Conservation (phyloP, 2,888 invertebrate genomes). For the Mythimna lalbum region DNA sequence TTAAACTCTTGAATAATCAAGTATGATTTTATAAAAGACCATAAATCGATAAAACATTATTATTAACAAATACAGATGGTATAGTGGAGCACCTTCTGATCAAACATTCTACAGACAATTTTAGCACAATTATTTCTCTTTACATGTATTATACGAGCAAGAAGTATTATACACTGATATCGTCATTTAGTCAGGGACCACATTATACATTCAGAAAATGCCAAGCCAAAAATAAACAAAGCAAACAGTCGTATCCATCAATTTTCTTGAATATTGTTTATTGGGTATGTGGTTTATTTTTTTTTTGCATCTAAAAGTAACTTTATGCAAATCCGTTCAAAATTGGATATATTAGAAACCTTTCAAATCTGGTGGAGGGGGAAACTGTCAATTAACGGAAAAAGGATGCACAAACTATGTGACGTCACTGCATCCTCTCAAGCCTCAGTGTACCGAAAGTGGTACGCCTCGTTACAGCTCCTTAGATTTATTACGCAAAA, state of each 20-base stretch:
- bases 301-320: no score
- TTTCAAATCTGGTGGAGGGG: no score
- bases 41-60: slow-evolving; percentile 14
- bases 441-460: no score
- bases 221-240: background rate
- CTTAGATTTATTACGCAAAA: no score
- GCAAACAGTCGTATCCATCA: background rate
- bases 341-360: no score
- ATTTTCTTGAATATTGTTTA: background rate
- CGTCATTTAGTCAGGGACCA: background rate
- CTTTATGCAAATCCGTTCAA: no score
- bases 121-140: slow-evolving; percentile 8
- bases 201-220: background rate
- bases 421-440: no score
- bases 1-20: slow-evolving; percentile 32
- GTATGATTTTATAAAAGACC: slow-evolving; percentile 26
- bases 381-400: no score
- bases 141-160: background rate
- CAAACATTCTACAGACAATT: slow-evolving; percentile 24
- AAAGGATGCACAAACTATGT: no score
- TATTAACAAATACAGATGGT: slow-evolving; percentile 11
- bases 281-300: background rate
- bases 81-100: slow-evolving; percentile 21
- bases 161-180: background rate
- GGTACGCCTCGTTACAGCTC: no score